Evolutionary conservation across 2,113 vertebrate genomes (phyloP), one percentile per base, ranked within the genome.

Genomic region (Bettongia penicillata): DNA sequence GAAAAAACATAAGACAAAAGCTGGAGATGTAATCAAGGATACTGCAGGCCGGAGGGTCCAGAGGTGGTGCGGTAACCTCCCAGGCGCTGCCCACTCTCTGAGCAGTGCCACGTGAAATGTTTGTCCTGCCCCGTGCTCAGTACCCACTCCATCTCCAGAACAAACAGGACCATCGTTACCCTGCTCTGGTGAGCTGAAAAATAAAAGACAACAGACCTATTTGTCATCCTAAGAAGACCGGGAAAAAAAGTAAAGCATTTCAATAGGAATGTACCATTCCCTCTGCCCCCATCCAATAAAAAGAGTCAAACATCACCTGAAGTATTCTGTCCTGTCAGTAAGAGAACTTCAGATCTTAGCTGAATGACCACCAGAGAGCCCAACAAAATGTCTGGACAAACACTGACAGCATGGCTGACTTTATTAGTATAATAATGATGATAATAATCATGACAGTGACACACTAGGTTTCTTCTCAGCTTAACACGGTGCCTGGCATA

Each of bases 111-210:
- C 0, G 99, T 99, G 97, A 99, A 99, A 93, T 98, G 98, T 93
- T 99, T 99, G 98, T 99, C 99, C 97, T 99, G 99, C 11, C 99
- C 99, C 0, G 99, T 99, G 98, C 99, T 99, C 97, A 99, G 96
- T 90, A 99, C 98, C 99, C 99, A 99, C 97, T 99, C 99, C 99
- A 99, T 99, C 98, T 99, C 99, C 99, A 99, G 98, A 90, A 99
- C 99, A 95, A 99, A 99, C 90, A 99, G 98, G 94, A 99, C 98
- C 99, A 99, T 99, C 0, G 99, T 99, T 95, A 99, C 99, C 53
- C 99, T 98, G 98, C 99, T 99, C 96, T 99, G 99, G 97, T 99
- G 99, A 14, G 99, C 99, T 99, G 98, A 89, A 98, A 98, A 93
- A 96, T 31, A 98, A 98, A 96, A 97, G 90, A 96, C 93, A 98